phyloP scores from a whole-genome alignment of 2,888 invertebrate genomes.

The Harmothoe impar region DNA sequence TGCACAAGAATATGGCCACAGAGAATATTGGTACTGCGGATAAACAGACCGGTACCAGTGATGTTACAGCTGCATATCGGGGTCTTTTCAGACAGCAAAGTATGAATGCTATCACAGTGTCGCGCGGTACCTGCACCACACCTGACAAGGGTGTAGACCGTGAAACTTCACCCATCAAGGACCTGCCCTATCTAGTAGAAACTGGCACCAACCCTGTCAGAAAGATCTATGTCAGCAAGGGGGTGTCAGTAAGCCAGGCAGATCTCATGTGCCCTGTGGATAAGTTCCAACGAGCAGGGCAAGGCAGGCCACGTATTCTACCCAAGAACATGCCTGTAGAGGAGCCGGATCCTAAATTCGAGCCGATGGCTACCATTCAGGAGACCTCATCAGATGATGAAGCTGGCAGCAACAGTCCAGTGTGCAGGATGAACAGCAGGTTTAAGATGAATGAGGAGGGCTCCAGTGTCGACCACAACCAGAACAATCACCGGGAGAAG shows the following conservation, averaged over 20 bases:
- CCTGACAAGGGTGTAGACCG: neutral
- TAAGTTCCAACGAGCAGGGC: constrained; percentile 67
- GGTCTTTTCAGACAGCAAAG: constrained; percentile 55
- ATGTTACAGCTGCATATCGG: constrained; percentile 67
- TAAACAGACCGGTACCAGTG: constrained; percentile 67
- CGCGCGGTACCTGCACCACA: constrained; percentile 65
- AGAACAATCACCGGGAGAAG: constrained; percentile 39
- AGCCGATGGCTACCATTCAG: constrained; percentile 68
- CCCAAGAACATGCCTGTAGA: constrained; percentile 53
- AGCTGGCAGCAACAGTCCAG: constrained; percentile 13
- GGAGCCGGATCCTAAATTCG: constrained; percentile 31
- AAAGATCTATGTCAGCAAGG: constrained; percentile 67
- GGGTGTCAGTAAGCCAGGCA: constrained; percentile 68
- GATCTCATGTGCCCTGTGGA: constrained; percentile 68
- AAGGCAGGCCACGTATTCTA: constrained; percentile 52
- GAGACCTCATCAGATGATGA: constrained; percentile 68
- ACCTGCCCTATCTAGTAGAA: constrained; percentile 27
- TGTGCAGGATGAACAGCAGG: neutral
- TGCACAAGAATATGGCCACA: constrained; percentile 70
- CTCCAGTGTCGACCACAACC: neutral
- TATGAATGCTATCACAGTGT: neutral
- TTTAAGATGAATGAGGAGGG: neutral
- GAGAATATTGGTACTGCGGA: constrained; percentile 68
- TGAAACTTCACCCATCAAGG: constrained; percentile 62
- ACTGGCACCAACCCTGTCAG: constrained; percentile 68